Percentiles rank a stretch among this genome's conserved stretches.
Evolutionary conservation across 2,797 vertebrate species (phyloP).

Genomic region (Pitangus sulphuratus): DNA sequence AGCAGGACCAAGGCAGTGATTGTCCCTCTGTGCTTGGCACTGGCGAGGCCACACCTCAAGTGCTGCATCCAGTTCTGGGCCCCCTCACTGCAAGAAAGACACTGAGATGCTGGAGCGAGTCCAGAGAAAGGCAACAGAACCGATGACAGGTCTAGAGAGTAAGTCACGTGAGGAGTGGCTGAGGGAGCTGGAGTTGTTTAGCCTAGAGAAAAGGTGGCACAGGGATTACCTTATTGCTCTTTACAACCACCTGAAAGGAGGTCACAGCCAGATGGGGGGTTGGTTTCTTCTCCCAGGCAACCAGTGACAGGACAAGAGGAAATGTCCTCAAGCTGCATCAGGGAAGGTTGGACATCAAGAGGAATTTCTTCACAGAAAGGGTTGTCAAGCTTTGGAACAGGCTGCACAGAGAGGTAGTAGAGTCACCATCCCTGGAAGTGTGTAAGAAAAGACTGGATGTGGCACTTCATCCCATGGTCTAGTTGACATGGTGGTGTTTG

Average conservation of each 20-base stretch:
- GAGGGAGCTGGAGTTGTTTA: not conserved
- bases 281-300: not conserved
- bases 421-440: not conserved
- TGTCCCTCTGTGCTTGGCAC: too few relatives aligned
- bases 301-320: not conserved
- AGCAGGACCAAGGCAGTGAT: not conserved
- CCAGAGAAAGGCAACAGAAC: not conserved
- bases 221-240: accelerated
- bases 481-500: not conserved
- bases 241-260: not conserved
- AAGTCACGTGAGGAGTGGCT: accelerated
- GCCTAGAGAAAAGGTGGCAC: not conserved
- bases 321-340: not conserved
- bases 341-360: not conserved
- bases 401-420: not conserved
- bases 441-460: not conserved
- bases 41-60: not conserved
- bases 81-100: not conserved
- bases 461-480: not conserved
- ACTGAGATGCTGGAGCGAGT: not conserved
- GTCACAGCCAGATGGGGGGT: accelerated
- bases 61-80: not conserved
- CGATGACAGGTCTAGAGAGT: not conserved
- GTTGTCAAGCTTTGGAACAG: not conserved
- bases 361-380: not conserved